A percentile compares a stretch with the other conserved stretches of the same genome.
These are phyloP conservation scores for Pelusios castaneus DNA, from an alignment of 2,113 vertebrate species.

Conservation along the genomic window DNA sequence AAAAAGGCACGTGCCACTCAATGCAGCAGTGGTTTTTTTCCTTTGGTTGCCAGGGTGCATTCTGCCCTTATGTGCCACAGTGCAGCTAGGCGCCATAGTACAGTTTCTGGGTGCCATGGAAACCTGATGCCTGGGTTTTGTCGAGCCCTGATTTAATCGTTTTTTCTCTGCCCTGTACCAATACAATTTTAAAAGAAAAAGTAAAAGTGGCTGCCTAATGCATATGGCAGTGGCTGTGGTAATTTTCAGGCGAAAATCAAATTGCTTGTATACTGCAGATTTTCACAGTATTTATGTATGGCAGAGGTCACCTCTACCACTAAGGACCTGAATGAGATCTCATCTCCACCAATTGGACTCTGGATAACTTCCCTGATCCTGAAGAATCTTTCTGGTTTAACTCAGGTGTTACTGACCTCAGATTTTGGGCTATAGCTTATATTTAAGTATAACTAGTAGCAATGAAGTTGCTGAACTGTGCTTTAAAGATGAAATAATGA, in stretches of 20 bases:
- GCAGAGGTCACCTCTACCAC: conserved; percentile 59
- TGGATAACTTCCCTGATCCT: conserved; percentile 27
- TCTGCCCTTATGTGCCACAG: too few relatives aligned
- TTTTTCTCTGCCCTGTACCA: conserved; percentile 13
- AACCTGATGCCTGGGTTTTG: too few relatives aligned
- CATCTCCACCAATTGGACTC: conserved; percentile 34
- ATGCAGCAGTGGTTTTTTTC: too few relatives aligned
- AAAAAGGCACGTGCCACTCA: too few relatives aligned
- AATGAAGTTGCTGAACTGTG: conserved; percentile 39
- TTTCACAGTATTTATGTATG: conserved; percentile 30
- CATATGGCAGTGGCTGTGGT: conserved; percentile 32
- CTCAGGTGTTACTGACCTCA: conserved; percentile 35
- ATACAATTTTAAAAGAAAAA: conserved; percentile 33
- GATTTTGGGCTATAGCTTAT: conserved; percentile 29
- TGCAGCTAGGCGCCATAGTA: too few relatives aligned
- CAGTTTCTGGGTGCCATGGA: too few relatives aligned
- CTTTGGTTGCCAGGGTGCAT: too few relatives aligned
- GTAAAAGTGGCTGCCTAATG: conserved; percentile 13
- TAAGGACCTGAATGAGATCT: conserved; percentile 37
- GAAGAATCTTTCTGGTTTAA: conserved; percentile 35
- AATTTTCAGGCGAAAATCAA: conserved; percentile 63
- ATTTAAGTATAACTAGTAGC: conserved; percentile 63
- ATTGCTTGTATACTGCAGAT: conserved; percentile 48
- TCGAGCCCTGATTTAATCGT: background rate
- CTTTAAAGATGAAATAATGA: conserved; percentile 47